phyloP scores from a whole-genome alignment of 1,140 invertebrate species.

The Kradibia gibbosae region DNA sequence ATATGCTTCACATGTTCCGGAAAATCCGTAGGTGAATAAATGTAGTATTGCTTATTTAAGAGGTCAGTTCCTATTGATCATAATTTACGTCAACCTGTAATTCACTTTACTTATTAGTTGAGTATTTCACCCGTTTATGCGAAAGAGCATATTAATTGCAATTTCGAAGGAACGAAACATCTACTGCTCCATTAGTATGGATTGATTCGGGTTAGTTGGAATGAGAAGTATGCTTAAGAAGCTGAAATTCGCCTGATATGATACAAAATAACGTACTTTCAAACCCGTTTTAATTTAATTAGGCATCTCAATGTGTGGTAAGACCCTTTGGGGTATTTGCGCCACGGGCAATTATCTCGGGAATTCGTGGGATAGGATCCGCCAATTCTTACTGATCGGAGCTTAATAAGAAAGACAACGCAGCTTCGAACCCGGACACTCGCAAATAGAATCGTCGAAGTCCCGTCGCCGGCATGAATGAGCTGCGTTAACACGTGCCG shows the following conservation, averaged over 20 bases:
- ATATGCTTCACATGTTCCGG: no score
- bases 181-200: no score
- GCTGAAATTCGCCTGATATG: no score
- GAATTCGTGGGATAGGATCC: neutral
- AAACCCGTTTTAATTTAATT: neutral
- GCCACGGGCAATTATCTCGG: neutral
- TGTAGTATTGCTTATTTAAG: no score
- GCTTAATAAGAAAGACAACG: neutral
- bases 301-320: neutral
- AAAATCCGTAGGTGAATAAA: no score
- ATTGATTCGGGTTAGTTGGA: no score
- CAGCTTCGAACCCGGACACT: constrained; percentile 20
- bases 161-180: no score
- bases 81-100: neutral
- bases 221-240: no score
- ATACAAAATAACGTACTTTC: neutral
- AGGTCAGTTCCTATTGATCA: neutral
- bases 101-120: neutral
- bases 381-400: neutral
- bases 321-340: neutral
- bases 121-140: no score
- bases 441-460: constrained; percentile 64
- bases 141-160: no score
- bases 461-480: constrained; percentile 66
- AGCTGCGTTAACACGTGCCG: constrained; percentile 66